Evolutionary conservation across 2,113 vertebrate genomes (phyloP), one percentile per base, ranked within the genome.

Genomic region (Cynoglossus semilaevis): DNA sequence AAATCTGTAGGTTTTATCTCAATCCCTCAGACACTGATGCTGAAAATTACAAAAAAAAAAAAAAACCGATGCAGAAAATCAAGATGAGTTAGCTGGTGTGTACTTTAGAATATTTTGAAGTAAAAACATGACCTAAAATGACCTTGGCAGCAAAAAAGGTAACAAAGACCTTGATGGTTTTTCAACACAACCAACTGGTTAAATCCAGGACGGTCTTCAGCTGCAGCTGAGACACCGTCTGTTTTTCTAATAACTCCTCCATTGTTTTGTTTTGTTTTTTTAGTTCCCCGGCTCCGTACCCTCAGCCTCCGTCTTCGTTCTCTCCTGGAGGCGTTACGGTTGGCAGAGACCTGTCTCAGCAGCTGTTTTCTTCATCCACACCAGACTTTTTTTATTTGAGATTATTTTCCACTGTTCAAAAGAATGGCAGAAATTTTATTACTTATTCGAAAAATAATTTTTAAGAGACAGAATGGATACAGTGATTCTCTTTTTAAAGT

Each of bases 1-100:
- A 67, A 29, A 80, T 79, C 48, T 52, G 19, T 18, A n/a, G 43
- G 22, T 38, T 64, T 19, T 29, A 41, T 56, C 55, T 73, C 51
- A 63, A 29, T 29, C 2, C 63, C 58, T 46, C 17, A 42, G 44
- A 1, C 14, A 58, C 15, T 56, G 16, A 52, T 19, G 9, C 67
- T 57, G 41, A 22, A 42, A 51, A 19, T 18, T 42, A 48, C 51
- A 19, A 38, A 13, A 59, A 43, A 45, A 58, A 13, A 51, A 60
- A 10, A 36, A 35, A 62, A 63, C 41, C 47, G 16, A 16, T 1
- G 19, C 6, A 47, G 15, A 35, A 58, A 62, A 37, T 56, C n/a
- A n/a, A n/a, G n/a, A n/a, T n/a, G n/a, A n/a, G n/a, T n/a, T n/a
- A n/a, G n/a, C 46, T 42, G 4, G 6, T 29, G 22, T 29, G 22